Conservation (phyloP, 1,140 invertebrate species). For the Oscheius sp. region DNA sequence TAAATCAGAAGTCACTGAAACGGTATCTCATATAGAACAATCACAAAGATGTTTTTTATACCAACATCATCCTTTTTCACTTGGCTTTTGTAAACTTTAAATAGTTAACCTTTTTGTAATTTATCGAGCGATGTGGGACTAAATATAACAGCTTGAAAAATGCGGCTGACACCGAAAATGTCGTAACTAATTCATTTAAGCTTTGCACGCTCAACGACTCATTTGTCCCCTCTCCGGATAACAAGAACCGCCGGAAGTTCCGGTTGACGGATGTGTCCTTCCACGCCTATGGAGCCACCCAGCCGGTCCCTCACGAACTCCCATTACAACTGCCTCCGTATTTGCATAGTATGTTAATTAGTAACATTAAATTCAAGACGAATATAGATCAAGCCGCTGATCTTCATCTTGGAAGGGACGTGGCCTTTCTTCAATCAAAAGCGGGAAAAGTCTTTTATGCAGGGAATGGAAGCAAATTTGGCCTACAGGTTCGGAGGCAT, state of each 20-base stretch:
- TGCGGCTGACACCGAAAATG: conserved; percentile 7
- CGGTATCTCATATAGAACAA: too few species aligned
- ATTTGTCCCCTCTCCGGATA: conserved; percentile 21
- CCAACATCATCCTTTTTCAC: not conserved
- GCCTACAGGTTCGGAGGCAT: conserved; percentile 32
- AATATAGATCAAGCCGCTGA: conserved; percentile 45
- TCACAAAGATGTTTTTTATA: not conserved
- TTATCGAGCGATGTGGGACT: too few species aligned
- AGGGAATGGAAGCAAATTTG: conserved; percentile 48
- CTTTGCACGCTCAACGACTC: conserved; percentile 22
- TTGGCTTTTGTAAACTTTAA: too few species aligned
- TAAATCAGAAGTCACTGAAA: too few species aligned
- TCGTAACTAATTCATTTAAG: too few species aligned
- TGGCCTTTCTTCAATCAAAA: conserved; percentile 53
- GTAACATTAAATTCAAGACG: not conserved
- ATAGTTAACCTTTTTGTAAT: too few species aligned
- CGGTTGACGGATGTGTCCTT: conserved; percentile 51
- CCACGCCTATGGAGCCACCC: conserved; percentile 42
- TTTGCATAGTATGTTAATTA: conserved; percentile 19
- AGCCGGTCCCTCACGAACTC: conserved; percentile 26
- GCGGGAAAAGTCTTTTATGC: conserved; percentile 57
- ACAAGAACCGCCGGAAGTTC: conserved; percentile 19
- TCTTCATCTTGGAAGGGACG: conserved; percentile 47
- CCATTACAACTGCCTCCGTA: conserved; percentile 27
- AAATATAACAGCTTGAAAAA: conserved; percentile 13